Base-by-base conservation (phyloP, 1,140 invertebrate species). In the Procambarus virginalis region DNA sequence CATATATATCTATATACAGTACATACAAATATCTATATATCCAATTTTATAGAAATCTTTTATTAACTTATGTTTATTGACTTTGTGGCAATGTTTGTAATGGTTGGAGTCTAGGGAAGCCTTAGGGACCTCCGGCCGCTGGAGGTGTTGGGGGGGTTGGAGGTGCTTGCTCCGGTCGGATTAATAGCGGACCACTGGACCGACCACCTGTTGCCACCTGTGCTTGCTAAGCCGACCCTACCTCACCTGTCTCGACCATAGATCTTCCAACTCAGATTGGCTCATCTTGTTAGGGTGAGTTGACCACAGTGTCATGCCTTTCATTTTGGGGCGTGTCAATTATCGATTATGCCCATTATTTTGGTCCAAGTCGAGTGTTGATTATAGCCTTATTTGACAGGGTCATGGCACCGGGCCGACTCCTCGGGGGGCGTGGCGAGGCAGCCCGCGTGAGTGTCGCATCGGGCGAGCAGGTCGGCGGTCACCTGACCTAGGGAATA, bases 41-140 rank as follows among this genome's bases (percentile, higher is more conserved):
- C n/a, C 22, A 73, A 5, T 34, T 73, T 34, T 73, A 73, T 73
- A 73, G 6, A 73, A 34, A 73, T 73, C 6, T 73, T 34, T 9
- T 73, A 73, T 73, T 73, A 73, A 73, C 68, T 73, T 73, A 73
- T 73, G 68, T 22, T 22, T 34, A 73, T 20, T 6, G 68, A 73
- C n/a, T 64, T 20, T 64, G 20, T 64, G 60, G 60, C 20, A 20
- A 64, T 64, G 60, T 17, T 64, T 64, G 17, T 64, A 64, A 64
- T 64, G 60, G 60, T 64, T 64, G 60, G 12, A 64, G 60, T 64
- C 12, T 8, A 55, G 51, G 51, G 51, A 55, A 55, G 51, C 60
- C 10, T 64, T 20, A 20, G 60, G 60, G 12, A 20, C 60, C 17
- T 10, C 60, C 60, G 60, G 60, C 60, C 17, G 60, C 17, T 64